Conservation (phyloP, 2,113 vertebrate species). For the Oreamnos americanus region DNA sequence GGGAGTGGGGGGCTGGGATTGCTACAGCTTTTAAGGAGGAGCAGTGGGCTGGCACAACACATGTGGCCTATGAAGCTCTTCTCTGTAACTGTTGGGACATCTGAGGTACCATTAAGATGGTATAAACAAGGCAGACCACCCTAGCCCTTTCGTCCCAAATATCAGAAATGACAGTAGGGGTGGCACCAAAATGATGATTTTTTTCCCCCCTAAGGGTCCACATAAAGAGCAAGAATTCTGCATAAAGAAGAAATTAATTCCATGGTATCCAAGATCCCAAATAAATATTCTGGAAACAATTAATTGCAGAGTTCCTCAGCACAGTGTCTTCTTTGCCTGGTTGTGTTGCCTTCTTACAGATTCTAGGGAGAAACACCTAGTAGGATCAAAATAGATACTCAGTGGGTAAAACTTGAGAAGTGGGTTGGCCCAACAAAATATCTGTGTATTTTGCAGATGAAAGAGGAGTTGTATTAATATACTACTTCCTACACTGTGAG, state of each 20-base stretch:
- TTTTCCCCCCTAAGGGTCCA: background rate
- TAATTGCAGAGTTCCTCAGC: background rate
- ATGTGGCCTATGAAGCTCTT: background rate
- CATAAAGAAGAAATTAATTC: background rate
- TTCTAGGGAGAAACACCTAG: background rate
- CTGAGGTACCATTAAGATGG: background rate
- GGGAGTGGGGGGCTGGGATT: too few species aligned
- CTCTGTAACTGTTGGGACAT: background rate
- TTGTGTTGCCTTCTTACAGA: background rate
- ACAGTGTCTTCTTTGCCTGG: background rate
- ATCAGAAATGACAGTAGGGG: background rate
- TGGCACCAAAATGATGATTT: background rate
- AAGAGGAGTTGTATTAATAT: background rate
- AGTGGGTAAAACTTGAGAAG: background rate
- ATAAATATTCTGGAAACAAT: background rate
- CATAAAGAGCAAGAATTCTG: background rate
- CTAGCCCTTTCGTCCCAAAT: background rate
- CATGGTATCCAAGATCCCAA: background rate
- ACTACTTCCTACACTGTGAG: background rate
- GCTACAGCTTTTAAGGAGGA: background rate
- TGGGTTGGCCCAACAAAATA: background rate
- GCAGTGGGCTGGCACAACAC: background rate
- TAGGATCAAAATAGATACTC: background rate
- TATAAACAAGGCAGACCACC: background rate
- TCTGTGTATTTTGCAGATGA: background rate